Conservation (phyloP, 2,113 vertebrate species). For the Ptilonorhynchus violaceus region DNA sequence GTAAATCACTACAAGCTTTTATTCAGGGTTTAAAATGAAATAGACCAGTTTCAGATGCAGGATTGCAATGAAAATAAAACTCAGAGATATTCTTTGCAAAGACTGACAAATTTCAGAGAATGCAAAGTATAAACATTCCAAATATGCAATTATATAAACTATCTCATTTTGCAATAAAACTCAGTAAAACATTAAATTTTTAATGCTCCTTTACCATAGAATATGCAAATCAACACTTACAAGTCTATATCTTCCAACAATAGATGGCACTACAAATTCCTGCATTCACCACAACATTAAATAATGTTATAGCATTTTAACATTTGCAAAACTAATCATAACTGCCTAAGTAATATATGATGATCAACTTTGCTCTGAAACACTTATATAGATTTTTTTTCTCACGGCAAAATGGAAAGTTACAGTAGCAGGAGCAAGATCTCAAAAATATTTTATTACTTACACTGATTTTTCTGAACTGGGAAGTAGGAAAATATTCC, state of each 20-base stretch:
- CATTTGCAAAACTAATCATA: slow-evolving; percentile 49
- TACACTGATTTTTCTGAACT: background rate
- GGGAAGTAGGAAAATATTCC: background rate
- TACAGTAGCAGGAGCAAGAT: background rate
- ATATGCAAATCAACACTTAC: background rate
- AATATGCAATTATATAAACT: background rate
- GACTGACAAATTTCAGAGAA: background rate
- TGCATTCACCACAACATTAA: slow-evolving; percentile 29
- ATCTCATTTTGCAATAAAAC: slow-evolving; percentile 2
- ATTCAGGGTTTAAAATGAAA: background rate
- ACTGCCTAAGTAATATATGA: slow-evolving; percentile 47
- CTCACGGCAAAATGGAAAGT: background rate
- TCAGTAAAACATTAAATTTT: background rate
- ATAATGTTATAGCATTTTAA: slow-evolving; percentile 38
- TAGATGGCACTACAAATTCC: slow-evolving; percentile 70
- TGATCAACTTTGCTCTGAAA: slow-evolving; percentile 57
- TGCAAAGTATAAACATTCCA: background rate
- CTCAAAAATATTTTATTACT: background rate
- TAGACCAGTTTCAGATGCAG: background rate
- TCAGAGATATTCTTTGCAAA: background rate
- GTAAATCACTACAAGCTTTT: background rate
- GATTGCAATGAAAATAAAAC: background rate
- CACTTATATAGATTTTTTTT: slow-evolving; percentile 3
- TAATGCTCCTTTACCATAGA: background rate
- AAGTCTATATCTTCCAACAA: slow-evolving; percentile 33